These are phyloP conservation scores for Trachelus stipa DNA, from an alignment of 2,888 invertebrate species.

Conservation along the genomic window DNA sequence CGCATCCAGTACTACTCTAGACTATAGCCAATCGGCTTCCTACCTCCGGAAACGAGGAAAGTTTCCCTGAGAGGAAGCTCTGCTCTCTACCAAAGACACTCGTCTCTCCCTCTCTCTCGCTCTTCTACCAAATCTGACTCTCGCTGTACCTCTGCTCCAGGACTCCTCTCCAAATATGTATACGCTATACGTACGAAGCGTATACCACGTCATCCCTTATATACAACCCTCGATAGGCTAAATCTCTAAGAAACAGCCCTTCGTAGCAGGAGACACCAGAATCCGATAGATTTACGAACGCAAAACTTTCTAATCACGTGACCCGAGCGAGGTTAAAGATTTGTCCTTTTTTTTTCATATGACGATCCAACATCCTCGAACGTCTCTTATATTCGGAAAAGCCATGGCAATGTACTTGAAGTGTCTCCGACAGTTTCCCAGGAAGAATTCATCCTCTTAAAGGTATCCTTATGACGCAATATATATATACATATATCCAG, in stretches of 20 bases:
- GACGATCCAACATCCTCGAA: neutral
- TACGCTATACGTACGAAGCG: neutral
- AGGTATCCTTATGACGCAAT: neutral
- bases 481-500: neutral
- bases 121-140: neutral
- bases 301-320: neutral
- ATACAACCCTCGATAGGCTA: neutral
- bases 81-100: neutral
- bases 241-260: too few relatives aligned
- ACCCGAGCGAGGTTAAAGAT: neutral
- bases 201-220: neutral
- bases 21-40: neutral
- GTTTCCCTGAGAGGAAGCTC: neutral
- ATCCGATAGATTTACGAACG: neutral
- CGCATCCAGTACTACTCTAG: neutral
- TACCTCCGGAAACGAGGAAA: neutral
- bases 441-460: neutral
- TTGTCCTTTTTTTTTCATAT: neutral
- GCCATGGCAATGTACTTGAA: neutral
- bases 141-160: neutral
- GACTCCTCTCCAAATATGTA: neutral
- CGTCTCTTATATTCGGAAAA: neutral
- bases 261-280: neutral
- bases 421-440: neutral
- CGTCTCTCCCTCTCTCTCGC: neutral